phyloP scores from a whole-genome alignment of 2,888 invertebrate species.

The Augochlorella aurata region DNA sequence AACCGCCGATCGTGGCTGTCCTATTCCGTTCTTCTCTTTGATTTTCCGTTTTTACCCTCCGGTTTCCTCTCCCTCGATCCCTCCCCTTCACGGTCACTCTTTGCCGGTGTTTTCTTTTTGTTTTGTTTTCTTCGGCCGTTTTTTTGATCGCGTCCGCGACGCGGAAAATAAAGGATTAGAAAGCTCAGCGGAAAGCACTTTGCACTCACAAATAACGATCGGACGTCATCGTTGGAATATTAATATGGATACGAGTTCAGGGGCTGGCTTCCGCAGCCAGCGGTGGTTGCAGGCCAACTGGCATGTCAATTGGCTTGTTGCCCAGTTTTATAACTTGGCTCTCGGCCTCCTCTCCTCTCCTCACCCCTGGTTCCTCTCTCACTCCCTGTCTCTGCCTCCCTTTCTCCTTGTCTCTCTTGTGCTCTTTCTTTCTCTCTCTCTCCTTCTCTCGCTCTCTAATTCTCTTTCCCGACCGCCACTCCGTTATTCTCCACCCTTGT shows the following conservation, averaged over 20 bases:
- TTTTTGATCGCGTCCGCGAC: background rate
- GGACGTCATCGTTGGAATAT: conserved; percentile 73
- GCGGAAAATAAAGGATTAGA: conserved; percentile 34
- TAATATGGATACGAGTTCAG: conserved; percentile 70
- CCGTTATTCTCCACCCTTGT: conserved; percentile 42
- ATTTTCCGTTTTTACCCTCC: background rate
- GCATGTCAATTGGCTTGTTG: conserved; percentile 82
- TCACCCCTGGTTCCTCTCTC: conserved; percentile 48
- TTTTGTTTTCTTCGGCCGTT: background rate
- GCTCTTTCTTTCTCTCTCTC: background rate
- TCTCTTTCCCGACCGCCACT: conserved; percentile 35
- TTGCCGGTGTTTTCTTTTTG: background rate
- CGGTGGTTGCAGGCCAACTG: conserved; percentile 80
- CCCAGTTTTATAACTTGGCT: conserved; percentile 81
- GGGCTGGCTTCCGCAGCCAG: conserved; percentile 75
- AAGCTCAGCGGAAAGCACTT: conserved; percentile 52
- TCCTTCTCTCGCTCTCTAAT: conserved; percentile 26
- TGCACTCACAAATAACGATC: conserved; percentile 77
- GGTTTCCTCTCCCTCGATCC: background rate
- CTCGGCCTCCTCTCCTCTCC: conserved; percentile 66
- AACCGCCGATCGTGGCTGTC: conserved; percentile 23
- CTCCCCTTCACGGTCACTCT: too few relatives aligned
- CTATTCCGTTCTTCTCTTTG: conserved; percentile 14
- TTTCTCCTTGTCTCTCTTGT: background rate
- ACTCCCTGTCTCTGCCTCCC: conserved; percentile 58